Base-by-base conservation (phyloP, 2,888 invertebrate species). In the Hypsopygia costalis region DNA sequence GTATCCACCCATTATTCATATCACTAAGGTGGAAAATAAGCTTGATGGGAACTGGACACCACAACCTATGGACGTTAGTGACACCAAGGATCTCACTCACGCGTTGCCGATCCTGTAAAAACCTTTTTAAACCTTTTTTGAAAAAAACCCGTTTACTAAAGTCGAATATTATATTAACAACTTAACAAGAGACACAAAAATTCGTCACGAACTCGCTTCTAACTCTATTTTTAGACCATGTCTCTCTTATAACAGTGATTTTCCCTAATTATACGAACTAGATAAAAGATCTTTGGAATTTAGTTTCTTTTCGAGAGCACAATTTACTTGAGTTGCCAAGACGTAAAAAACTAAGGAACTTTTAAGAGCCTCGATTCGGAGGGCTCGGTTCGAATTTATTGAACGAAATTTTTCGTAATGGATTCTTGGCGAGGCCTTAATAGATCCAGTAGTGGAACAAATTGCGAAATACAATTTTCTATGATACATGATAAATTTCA, bases 281-380 rank as follows among this genome's bases (percentile, higher is more conserved):
- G 48, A 43, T 43, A 48, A n/a, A 39, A 46, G 46, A 51, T 51
- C 46, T 44, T 51, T 52, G 34, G 37, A 35, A 40, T 36, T 41
- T 12, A 16, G 12, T 22, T 38, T 46, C 40, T 40, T 6, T 28
- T 40, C 43, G 33, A 0, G 9, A 41, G 6, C 11, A 32, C 16
- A 27, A 8, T 36, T 27, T 11, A 11, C 3, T 6, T 16, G 31
- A 21, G 11, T 32, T 9, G 11, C n/a, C 7, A 11, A 7, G 20
- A 10, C 25, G 21, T 40, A 8, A 10, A 10, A 21, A 12, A 27
- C 25, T 25, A 25, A 25, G 25, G 25, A 46, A 49, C 37, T 46
- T 39, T 9, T 16, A 21, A 12, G 9, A 11, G 25, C n/a, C 8
- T 5, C 6, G 20, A 10, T 33, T 21, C 16, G 28, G 31, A 25